A percentile compares a stretch with the other conserved stretches of the same genome.
These are phyloP conservation scores for Thamnaconus septentrionalis DNA, from an alignment of 2,113 vertebrate genomes.

Conservation along the genomic window DNA sequence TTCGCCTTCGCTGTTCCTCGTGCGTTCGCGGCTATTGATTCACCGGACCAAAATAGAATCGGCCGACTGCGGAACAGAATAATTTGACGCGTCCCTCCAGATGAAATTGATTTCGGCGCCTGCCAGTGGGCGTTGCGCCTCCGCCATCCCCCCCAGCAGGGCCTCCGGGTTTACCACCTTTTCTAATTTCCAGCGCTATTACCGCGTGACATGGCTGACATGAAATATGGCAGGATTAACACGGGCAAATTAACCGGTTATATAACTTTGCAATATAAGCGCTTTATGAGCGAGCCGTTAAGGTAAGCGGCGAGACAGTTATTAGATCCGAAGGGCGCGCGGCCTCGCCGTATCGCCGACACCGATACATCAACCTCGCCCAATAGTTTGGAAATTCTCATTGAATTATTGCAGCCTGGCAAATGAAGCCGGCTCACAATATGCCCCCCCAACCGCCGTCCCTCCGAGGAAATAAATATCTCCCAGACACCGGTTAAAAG, in stretches of 20 bases:
- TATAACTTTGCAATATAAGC: slow-evolving; percentile 45
- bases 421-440: slow-evolving; percentile 48
- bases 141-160: slow-evolving; percentile 16
- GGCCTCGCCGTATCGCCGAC: slow-evolving; percentile 26
- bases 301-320: slow-evolving; percentile 28
- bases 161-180: slow-evolving; percentile 13
- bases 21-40: not conserved
- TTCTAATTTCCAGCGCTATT: slow-evolving; percentile 25
- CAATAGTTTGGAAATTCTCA: slow-evolving; percentile 40
- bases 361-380: slow-evolving; percentile 44
- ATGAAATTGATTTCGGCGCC: slow-evolving; percentile 21
- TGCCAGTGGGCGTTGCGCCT: slow-evolving; percentile 5
- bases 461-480: slow-evolving; percentile 50
- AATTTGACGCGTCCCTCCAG: not conserved
- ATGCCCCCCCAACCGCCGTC: slow-evolving; percentile 15
- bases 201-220: slow-evolving; percentile 20
- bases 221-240: slow-evolving; percentile 47
- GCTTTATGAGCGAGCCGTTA: slow-evolving; percentile 50
- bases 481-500: slow-evolving; percentile 60
- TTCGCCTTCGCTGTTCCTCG: no score
- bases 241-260: slow-evolving; percentile 43
- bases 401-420: slow-evolving; percentile 48
- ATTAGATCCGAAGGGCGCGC: slow-evolving; percentile 51
- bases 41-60: not conserved
- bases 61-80: slow-evolving; percentile 1